phyloP scores from a whole-genome alignment of 2,797 vertebrate genomes.

The Clarias platycephalus region DNA sequence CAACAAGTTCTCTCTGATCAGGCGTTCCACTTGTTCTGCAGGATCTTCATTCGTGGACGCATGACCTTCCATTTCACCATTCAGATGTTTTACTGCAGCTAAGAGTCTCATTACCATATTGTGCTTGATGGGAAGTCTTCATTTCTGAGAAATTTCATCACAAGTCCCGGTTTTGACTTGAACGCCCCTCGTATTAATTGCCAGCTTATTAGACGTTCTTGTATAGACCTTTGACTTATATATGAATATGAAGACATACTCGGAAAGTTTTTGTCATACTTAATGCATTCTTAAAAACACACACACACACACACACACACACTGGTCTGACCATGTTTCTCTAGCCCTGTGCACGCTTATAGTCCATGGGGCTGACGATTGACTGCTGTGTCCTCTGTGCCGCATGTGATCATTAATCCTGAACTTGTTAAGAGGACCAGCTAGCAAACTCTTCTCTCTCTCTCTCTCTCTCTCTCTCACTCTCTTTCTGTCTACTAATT shows the following conservation, averaged over 20 bases:
- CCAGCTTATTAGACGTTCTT: neutral
- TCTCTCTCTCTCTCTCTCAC: neutral
- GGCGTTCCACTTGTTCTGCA: too few species aligned
- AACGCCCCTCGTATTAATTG: neutral
- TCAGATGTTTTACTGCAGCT: too few species aligned
- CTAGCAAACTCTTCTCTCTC: neutral
- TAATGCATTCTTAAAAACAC: neutral
- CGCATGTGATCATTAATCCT: slow-evolving; percentile 36
- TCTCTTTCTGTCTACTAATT: slow-evolving; percentile 15
- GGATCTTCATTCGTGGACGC: too few species aligned
- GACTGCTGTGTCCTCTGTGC: neutral
- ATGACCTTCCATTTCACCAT: too few species aligned
- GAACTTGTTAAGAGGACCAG: neutral
- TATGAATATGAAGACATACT: neutral
- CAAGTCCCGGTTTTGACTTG: too few species aligned
- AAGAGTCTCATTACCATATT: too few species aligned
- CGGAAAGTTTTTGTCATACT: neutral
- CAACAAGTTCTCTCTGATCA: too few species aligned
- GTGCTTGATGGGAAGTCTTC: too few species aligned
- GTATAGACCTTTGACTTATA: neutral
- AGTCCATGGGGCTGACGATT: neutral
- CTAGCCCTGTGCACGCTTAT: neutral
- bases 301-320: slow-evolving; percentile 22
- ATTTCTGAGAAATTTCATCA: too few species aligned
- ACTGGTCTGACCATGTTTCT: neutral